Conservation (phyloP, 1,140 invertebrate species). For the Drosophila ohnishii region DNA sequence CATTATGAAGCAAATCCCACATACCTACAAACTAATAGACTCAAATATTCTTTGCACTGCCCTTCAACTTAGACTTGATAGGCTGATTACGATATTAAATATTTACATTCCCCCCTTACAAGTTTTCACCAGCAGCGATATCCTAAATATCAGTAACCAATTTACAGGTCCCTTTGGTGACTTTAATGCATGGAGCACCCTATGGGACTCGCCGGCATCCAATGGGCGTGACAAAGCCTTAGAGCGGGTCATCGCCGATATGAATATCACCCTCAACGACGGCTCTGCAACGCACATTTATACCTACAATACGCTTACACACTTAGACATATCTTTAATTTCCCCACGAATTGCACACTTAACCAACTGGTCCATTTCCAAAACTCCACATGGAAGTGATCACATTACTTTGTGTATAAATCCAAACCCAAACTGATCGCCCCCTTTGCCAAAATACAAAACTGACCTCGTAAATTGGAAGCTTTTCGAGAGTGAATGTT, state of each 20-base stretch:
- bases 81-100: not conserved
- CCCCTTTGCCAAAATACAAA: not conserved
- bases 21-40: too few relatives aligned
- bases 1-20: too few relatives aligned
- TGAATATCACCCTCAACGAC: not conserved
- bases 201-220: not conserved
- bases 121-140: not conserved
- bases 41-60: too few relatives aligned
- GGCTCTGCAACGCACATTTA: not conserved
- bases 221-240: not conserved
- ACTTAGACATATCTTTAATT: not conserved
- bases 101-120: not conserved
- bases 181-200: not conserved
- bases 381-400: not conserved
- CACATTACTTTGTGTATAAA: not conserved
- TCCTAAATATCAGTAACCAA: not conserved
- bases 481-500: not conserved
- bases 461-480: not conserved
- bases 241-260: not conserved
- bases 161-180: not conserved
- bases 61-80: too few relatives aligned
- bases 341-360: not conserved
- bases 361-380: not conserved
- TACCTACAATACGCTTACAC: not conserved
- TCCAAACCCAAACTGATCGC: not conserved